A percentile compares a stretch with the other conserved stretches of the same genome.
Evolutionary conservation across 2,888 invertebrate species (phyloP).

Genomic region (Ametastegia equiseti): DNA sequence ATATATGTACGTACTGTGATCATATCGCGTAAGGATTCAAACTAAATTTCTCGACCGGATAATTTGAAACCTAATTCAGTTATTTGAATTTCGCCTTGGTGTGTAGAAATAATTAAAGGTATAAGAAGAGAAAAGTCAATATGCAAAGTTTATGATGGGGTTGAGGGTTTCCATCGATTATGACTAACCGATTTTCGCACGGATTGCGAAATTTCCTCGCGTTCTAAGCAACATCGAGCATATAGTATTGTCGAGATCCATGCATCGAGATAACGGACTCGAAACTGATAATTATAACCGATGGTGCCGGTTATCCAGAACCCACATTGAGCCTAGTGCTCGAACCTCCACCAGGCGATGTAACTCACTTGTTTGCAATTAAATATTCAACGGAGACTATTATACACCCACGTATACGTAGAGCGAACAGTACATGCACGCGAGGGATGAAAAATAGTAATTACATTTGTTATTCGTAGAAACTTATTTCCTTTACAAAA

Average conservation of each 20-base stretch:
- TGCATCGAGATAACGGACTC: constrained; percentile 21
- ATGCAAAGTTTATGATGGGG: neutral
- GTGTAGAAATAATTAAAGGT: neutral
- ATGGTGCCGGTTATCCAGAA: constrained; percentile 12
- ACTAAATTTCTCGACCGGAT: neutral
- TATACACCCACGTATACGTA: neutral
- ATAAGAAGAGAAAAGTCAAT: neutral
- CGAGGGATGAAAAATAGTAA: constrained; percentile 19
- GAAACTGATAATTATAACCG: constrained; percentile 25
- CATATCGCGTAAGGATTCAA: neutral
- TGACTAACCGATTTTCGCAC: constrained; percentile 20
- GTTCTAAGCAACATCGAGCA: constrained; percentile 1
- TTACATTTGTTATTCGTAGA: neutral
- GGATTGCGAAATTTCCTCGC: constrained; percentile 23
- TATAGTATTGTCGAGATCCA: constrained; percentile 33
- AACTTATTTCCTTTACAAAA: neutral
- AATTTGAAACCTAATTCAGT: neutral
- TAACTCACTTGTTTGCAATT: constrained; percentile 38
- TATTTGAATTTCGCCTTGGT: neutral
- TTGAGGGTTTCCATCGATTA: neutral
- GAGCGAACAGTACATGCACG: neutral
- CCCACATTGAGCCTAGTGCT: neutral
- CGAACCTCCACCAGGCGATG: neutral
- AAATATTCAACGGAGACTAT: constrained; percentile 21
- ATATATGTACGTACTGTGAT: neutral